Conservation (phyloP, 2,797 vertebrate species). For the Picus viridis region DNA sequence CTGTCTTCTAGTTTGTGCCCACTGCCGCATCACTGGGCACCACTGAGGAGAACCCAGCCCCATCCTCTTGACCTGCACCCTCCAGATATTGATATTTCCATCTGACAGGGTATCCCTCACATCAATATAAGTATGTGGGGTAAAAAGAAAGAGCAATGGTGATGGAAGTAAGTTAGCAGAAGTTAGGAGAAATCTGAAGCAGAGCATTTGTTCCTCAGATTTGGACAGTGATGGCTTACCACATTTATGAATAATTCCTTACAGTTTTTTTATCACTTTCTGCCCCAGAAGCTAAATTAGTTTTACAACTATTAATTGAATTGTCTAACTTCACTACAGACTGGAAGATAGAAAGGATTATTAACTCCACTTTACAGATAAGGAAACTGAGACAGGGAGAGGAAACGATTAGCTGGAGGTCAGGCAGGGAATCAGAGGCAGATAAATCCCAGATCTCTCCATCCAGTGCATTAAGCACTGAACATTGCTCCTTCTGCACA, state of each 20-base stretch:
- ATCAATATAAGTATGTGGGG: not conserved
- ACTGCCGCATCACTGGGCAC: too few species aligned
- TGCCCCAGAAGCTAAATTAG: conserved; percentile 54
- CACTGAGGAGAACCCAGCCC: too few species aligned
- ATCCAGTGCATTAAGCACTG: not conserved
- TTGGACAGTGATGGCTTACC: conserved; percentile 34
- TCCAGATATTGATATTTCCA: not conserved
- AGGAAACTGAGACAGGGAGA: conserved; percentile 42
- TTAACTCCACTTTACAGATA: conserved; percentile 64
- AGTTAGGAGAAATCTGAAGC: conserved; percentile 5
- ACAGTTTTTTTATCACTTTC: conserved; percentile 49
- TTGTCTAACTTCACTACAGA: conserved; percentile 50
- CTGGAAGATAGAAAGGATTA: conserved; percentile 57
- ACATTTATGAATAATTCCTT: conserved; percentile 51
- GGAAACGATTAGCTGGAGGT: conserved; percentile 53
- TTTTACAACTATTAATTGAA: conserved; percentile 68
- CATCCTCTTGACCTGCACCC: too few species aligned
- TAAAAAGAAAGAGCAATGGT: not conserved
- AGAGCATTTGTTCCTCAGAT: conserved; percentile 8
- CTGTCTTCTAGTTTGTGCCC: too few species aligned
- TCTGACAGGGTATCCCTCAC: not conserved
- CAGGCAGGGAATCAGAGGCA: conserved; percentile 20
- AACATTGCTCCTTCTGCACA: not conserved
- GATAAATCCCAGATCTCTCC: conserved; percentile 47
- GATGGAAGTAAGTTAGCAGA: not conserved